These are phyloP conservation scores for Toxotes jaculatrix DNA, from an alignment of 2,113 vertebrate species.

Conservation along the genomic window DNA sequence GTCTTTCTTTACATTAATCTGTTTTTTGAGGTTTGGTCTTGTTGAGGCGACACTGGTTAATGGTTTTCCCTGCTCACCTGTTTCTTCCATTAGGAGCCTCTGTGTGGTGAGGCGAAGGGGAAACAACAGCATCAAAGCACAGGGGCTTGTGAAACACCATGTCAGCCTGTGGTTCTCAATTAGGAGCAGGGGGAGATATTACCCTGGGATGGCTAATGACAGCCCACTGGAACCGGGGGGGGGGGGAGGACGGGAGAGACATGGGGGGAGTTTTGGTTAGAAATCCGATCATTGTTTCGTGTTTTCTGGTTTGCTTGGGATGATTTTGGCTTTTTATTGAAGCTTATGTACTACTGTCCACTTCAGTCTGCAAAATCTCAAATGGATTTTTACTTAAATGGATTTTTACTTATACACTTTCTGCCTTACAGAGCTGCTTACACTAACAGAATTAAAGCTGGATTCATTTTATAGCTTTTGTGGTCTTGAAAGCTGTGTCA, in stretches of 20 bases:
- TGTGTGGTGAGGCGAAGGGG: constrained; percentile 61
- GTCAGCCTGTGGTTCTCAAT: constrained; percentile 68
- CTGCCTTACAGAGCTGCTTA: background rate
- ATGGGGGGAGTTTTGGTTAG: background rate
- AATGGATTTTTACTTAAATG: background rate
- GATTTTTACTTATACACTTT: too few relatives aligned
- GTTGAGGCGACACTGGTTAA: background rate
- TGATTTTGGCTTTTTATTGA: background rate
- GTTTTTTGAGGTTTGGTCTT: background rate
- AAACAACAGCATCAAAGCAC: constrained; percentile 64
- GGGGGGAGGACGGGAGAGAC: background rate
- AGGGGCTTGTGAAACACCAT: constrained; percentile 70
- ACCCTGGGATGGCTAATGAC: constrained; percentile 56
- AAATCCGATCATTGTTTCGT: constrained; percentile 7
- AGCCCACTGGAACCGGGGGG: constrained; percentile 55
- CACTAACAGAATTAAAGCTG: background rate
- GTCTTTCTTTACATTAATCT: background rate
- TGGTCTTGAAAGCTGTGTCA: constrained; percentile 8
- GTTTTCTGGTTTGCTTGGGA: background rate
- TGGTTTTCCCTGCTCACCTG: constrained; percentile 61
- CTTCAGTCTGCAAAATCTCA: background rate
- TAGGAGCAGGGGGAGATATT: constrained; percentile 42
- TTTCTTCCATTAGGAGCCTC: constrained; percentile 62
- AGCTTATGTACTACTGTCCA: background rate
- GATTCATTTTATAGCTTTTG: constrained; percentile 1